Evolutionary conservation across 2,797 vertebrate species (phyloP), one percentile per base, ranked within the genome.

Genomic region (Varecia variegata): DNA sequence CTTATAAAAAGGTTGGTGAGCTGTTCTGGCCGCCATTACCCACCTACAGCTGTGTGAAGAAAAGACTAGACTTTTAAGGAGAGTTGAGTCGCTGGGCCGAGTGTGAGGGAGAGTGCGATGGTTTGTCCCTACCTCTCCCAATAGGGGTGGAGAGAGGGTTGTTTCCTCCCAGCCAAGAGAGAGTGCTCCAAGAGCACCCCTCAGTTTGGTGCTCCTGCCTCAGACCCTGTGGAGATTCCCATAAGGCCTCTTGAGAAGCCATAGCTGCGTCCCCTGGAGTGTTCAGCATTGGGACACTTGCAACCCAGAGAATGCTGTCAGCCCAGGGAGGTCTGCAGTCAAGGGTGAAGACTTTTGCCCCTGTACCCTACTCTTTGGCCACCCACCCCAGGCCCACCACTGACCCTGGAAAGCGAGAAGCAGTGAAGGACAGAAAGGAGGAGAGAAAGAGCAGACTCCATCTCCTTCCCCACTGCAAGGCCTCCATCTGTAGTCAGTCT

Each of bases 1-100:
- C 25, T 25, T 67, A 38, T 23, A 45, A 27, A 70, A 50, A 73
- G 38, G 30, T n/a, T 5, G 13, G n/a, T 40, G 52, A 47, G 23
- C 35, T 84, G 43, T 11, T 71, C 30, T 65, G n/a, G 38, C 27
- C 30, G 20, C 2, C 9, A 23, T 67, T 60, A 50, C 43, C 43
- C 54, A 32, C 17, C 17, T 14, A 35, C 30, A 65, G 21, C 38
- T 71, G 7, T 79, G 76, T 83, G 45, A 92, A 62, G 54, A 50
- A 50, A 71, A 94, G 77, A 35, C n/a, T 23, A 79, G 71, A 54
- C 21, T 71, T 40, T 58, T 71, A 79, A 73, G 32, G 47, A 88
- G 71, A 60, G 9, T 58, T 58, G 40, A 30, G 47, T 84, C 45
- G 35, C 71, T 50, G 54, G 27, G 30, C 70, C 45, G 73, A 74